These are phyloP conservation scores for Anolis apletophallus DNA, from an alignment of 2,797 vertebrate species.

Conservation along the genomic window DNA sequence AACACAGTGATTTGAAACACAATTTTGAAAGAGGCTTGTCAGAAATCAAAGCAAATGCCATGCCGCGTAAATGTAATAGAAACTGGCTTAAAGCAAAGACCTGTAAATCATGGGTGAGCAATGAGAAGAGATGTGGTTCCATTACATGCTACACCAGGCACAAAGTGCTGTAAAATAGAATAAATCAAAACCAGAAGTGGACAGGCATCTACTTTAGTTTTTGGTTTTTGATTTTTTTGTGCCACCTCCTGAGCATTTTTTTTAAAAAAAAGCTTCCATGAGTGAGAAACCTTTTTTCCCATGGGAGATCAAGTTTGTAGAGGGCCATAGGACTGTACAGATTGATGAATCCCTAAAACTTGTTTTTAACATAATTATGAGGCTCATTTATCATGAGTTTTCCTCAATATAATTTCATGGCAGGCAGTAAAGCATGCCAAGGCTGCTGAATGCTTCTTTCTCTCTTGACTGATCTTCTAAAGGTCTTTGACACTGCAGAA, in stretches of 20 bases:
- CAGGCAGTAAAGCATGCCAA: neutral
- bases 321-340: neutral
- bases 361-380: neutral
- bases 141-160: no score
- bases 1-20: neutral
- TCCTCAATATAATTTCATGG: neutral
- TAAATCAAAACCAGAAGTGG: no score
- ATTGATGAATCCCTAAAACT: neutral
- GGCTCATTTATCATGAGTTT: neutral
- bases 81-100: neutral
- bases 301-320: no score
- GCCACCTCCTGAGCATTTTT: no score
- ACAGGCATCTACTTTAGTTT: no score
- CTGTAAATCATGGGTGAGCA: neutral
- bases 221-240: no score
- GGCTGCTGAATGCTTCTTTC: neutral
- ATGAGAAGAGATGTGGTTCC: neutral
- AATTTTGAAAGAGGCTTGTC: neutral
- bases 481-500: neutral
- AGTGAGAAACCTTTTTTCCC: no score
- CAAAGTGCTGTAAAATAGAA: no score
- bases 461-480: conserved; percentile 3
- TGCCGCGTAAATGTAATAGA: neutral
- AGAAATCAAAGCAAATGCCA: conserved; percentile 1
- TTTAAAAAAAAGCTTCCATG: no score